phyloP scores from a whole-genome alignment of 2,797 vertebrate genomes.

The Merluccius polli region DNA sequence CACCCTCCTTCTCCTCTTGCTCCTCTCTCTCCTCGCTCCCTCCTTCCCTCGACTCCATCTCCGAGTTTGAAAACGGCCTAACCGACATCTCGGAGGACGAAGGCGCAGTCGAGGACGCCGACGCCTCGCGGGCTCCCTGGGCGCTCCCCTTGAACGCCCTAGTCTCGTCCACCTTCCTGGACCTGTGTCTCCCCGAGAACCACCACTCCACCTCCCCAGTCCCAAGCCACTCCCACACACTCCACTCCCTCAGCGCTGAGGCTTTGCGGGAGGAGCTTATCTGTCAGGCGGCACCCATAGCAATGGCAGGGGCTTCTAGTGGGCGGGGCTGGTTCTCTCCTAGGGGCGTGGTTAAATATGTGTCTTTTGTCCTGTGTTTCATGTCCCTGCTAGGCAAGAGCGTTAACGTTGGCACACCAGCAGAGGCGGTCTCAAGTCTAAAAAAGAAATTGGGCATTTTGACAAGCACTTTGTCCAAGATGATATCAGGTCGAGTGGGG shows the following conservation, averaged over 20 bases:
- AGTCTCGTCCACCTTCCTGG: conserved; percentile 66
- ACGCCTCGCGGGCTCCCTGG: conserved; percentile 18
- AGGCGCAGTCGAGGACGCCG: conserved; percentile 36
- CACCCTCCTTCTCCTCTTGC: conserved; percentile 74
- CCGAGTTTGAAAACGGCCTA: conserved; percentile 79
- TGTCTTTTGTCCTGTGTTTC: conserved; percentile 62
- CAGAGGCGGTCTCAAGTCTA: conserved; percentile 52
- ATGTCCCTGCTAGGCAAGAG: conserved; percentile 71
- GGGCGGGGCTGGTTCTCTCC: conserved; percentile 62
- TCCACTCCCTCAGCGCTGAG: conserved; percentile 17
- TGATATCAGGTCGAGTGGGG: conserved; percentile 11
- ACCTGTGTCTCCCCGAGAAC: conserved; percentile 67
- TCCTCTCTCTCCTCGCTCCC: conserved; percentile 74
- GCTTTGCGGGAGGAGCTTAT: conserved; percentile 28
- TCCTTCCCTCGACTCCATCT: conserved; percentile 77
- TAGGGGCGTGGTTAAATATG: conserved; percentile 70
- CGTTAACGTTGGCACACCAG: conserved; percentile 66
- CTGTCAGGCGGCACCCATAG: conserved; percentile 28
- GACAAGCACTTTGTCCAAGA: conserved; percentile 6
- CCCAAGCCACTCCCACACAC: conserved; percentile 58
- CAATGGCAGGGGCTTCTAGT: conserved; percentile 51
- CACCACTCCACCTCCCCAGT: conserved; percentile 69
- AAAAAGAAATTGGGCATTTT: conserved; percentile 52
- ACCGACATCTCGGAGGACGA: conserved; percentile 92
- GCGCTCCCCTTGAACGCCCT: conserved; percentile 37